Evolutionary conservation across 2,888 invertebrate genomes (phyloP).

Genomic region (Ariolimax columbianus): DNA sequence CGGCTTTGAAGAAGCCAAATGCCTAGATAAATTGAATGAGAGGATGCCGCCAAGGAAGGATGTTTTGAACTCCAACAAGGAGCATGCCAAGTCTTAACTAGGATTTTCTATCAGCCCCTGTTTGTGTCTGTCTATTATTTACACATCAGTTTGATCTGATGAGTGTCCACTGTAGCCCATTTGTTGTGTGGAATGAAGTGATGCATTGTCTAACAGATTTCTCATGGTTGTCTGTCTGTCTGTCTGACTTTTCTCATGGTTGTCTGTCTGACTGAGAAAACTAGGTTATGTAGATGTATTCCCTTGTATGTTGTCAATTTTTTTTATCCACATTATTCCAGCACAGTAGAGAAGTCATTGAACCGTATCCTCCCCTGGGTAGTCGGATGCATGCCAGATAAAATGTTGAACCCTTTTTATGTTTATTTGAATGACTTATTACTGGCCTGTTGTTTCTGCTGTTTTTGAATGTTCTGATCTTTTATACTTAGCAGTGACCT

Average conservation of each 20-base stretch:
- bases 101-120: background rate
- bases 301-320: background rate
- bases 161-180: background rate
- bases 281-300: background rate
- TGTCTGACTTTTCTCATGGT: background rate
- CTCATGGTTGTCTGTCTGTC: background rate
- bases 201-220: background rate
- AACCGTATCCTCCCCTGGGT: background rate
- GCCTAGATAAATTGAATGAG: conserved; percentile 98
- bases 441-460: too few relatives aligned
- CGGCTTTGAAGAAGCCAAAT: conserved; percentile 99
- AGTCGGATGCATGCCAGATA: background rate
- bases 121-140: conserved; percentile 9
- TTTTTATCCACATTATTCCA: background rate
- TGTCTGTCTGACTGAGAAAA: background rate
- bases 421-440: too few relatives aligned
- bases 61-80: conserved; percentile 69
- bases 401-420: too few relatives aligned
- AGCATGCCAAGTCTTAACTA: conserved; percentile 59
- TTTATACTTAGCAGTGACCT: too few relatives aligned
- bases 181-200: background rate
- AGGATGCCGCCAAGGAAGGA: conserved; percentile 93
- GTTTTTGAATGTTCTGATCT: too few relatives aligned
- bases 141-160: background rate
- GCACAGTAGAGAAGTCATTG: background rate